Conservation (phyloP, 2,888 invertebrate genomes). For the Hypsopygia costalis region DNA sequence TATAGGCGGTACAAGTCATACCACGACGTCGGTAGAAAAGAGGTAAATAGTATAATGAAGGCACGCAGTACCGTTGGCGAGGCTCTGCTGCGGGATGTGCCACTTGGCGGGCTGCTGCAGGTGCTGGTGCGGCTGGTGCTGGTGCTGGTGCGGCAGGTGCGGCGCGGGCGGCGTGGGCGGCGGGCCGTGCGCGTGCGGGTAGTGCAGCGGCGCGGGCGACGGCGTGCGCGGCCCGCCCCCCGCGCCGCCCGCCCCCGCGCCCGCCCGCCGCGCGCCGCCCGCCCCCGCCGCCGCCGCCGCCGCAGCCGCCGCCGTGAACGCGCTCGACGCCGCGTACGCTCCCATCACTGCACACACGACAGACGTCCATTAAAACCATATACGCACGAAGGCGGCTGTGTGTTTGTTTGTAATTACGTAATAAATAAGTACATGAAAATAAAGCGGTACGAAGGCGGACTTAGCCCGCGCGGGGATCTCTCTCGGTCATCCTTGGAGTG, state of each 20-base stretch:
- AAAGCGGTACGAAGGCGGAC: too few relatives aligned
- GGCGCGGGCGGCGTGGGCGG: conserved; percentile 17
- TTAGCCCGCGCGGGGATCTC: too few relatives aligned
- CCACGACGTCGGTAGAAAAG: too few relatives aligned
- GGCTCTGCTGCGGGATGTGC: conserved; percentile 86
- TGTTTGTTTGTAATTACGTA: too few relatives aligned
- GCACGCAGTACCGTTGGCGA: conserved; percentile 67
- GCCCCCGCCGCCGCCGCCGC: conserved; percentile 24
- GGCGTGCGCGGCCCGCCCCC: conserved; percentile 68
- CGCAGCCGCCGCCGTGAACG: conserved; percentile 29
- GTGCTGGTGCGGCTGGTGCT: conserved; percentile 39
- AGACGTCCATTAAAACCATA: too few relatives aligned
- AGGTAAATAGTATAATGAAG: too few relatives aligned
- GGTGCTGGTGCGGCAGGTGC: conserved; percentile 70
- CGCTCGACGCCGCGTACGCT: conserved; percentile 34
- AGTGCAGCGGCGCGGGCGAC: conserved; percentile 69
- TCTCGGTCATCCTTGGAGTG: too few relatives aligned
- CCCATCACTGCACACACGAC: conserved; percentile 48
- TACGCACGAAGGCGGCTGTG: too few relatives aligned
- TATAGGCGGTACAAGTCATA: too few relatives aligned
- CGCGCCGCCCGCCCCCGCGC: conserved; percentile 49
- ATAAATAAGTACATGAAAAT: too few relatives aligned
- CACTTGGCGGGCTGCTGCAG: conserved; percentile 78
- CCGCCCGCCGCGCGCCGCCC: conserved; percentile 11
- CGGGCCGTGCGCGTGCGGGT: conserved; percentile 11